Evolutionary conservation across 2,797 vertebrate genomes (phyloP).

Genomic region (Xenentodon cancila): DNA sequence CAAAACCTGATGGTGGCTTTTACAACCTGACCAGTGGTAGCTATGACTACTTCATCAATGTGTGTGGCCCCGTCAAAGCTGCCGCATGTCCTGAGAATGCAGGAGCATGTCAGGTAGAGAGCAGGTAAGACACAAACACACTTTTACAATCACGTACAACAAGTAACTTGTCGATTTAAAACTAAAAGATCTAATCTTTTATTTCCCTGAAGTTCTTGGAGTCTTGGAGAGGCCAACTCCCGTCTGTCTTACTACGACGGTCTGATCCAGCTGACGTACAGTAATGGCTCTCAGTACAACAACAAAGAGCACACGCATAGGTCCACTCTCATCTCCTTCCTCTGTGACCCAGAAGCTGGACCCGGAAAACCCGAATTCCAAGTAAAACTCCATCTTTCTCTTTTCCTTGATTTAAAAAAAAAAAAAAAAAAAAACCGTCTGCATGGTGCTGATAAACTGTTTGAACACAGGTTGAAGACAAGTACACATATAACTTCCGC

Average conservation of each 20-base stretch:
- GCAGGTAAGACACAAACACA: conserved; percentile 60
- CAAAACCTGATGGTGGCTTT: conserved; percentile 69
- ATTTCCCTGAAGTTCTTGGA: conserved; percentile 78
- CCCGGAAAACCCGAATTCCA: conserved; percentile 90
- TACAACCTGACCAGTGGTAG: conserved; percentile 77
- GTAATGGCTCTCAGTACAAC: conserved; percentile 89
- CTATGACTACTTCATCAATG: conserved; percentile 89
- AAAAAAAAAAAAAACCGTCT: not conserved
- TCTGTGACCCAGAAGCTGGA: conserved; percentile 89
- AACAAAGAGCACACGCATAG: conserved; percentile 82
- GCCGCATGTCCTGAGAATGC: conserved; percentile 77
- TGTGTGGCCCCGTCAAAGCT: conserved; percentile 83
- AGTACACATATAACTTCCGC: conserved; percentile 92
- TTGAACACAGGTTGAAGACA: conserved; percentile 86
- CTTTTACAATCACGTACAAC: no score
- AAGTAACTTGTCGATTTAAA: no score
- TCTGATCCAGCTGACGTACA: conserved; percentile 91
- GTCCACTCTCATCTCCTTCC: conserved; percentile 91
- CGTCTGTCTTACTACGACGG: conserved; percentile 92
- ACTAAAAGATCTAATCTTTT: no score
- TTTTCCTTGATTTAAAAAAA: not conserved
- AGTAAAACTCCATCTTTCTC: conserved; percentile 70
- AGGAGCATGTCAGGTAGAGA: conserved; percentile 89
- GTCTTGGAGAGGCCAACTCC: conserved; percentile 85
- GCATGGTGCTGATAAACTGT: not conserved